These are phyloP conservation scores for Tipula confusa DNA, from an alignment of 2,888 invertebrate genomes.

Conservation along the genomic window DNA sequence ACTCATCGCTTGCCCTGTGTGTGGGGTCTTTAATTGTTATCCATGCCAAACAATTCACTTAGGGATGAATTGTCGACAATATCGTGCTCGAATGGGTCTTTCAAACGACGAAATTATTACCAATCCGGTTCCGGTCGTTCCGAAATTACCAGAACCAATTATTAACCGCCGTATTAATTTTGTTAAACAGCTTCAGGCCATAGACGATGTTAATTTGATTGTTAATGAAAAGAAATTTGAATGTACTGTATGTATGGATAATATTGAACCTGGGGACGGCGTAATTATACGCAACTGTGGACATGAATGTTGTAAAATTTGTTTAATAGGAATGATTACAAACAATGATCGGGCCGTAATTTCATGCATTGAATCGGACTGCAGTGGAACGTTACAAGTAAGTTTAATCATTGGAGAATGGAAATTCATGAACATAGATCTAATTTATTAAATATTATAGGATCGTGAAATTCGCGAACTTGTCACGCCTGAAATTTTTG, in stretches of 20 bases:
- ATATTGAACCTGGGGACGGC: background rate
- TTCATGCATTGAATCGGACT: background rate
- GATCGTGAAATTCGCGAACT: constrained; percentile 31
- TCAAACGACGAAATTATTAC: background rate
- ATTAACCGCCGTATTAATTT: background rate
- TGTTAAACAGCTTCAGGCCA: background rate
- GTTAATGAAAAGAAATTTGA: background rate
- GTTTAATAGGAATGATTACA: background rate
- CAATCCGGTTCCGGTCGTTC: background rate
- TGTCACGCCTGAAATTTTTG: background rate
- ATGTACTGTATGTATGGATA: background rate
- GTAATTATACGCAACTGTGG: constrained; percentile 30
- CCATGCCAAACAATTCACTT: background rate
- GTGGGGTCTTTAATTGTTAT: background rate
- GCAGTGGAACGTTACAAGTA: background rate
- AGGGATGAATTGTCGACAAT: background rate
- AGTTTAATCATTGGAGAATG: too few species aligned
- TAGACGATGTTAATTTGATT: background rate
- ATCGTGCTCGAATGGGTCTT: background rate
- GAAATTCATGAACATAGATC: background rate
- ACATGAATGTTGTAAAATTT: constrained; percentile 28
- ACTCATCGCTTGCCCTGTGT: background rate
- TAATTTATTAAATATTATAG: background rate
- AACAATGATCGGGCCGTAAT: background rate
- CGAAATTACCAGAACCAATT: background rate